Conservation (phyloP, 2,113 vertebrate genomes). For the Ploceus nigricollis region DNA sequence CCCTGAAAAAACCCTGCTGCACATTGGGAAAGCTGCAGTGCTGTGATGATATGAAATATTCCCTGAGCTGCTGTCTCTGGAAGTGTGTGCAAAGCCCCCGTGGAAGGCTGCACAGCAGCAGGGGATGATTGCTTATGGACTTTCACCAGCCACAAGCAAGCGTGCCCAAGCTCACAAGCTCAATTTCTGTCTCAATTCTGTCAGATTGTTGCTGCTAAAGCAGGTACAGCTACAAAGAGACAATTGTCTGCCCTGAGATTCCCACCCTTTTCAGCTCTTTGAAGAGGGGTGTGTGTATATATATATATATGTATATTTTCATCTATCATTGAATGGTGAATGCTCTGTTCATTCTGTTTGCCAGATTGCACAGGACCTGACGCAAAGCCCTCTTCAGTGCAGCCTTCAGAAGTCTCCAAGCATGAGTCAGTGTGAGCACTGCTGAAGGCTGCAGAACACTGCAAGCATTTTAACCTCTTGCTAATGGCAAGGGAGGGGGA, state of each 20-base stretch:
- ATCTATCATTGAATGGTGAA: neutral
- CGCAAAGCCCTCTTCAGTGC: neutral
- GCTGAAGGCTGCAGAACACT: neutral
- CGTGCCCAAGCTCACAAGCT: neutral
- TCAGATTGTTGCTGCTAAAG: neutral
- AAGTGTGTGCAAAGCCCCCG: fast-evolving
- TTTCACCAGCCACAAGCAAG: neutral
- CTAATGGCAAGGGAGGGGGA: neutral
- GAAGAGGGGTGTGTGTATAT: fast-evolving
- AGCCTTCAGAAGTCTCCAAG: neutral
- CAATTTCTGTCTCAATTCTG: neutral
- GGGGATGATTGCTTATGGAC: neutral
- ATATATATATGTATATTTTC: neutral
- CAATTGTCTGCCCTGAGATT: neutral
- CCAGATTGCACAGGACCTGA: neutral
- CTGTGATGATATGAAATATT: neutral
- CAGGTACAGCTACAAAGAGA: neutral
- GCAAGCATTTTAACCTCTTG: neutral
- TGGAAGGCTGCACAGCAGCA: neutral
- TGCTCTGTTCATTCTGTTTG: neutral
- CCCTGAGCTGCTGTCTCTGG: neutral
- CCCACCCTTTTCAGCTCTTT: neutral
- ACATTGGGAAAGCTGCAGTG: neutral
- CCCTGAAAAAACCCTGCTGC: neutral
- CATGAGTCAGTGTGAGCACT: neutral